Evolutionary conservation across 2,113 vertebrate genomes (phyloP).

Genomic region (Heliornis fulica): DNA sequence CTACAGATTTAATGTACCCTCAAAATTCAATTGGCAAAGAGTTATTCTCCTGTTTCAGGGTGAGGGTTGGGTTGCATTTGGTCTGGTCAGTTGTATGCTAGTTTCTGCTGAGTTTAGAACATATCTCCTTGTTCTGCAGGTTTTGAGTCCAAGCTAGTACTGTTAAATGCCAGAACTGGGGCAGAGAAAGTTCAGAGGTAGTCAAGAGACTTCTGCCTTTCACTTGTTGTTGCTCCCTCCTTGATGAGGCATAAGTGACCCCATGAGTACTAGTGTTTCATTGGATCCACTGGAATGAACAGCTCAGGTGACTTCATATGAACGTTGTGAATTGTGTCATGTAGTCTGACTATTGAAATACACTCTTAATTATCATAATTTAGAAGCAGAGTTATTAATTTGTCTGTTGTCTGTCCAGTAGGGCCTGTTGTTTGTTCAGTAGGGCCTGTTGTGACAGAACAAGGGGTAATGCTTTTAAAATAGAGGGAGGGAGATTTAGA

Average conservation of each 20-base stretch:
- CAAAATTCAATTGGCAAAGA: too few relatives aligned
- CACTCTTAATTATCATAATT: not conserved
- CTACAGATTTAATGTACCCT: too few relatives aligned
- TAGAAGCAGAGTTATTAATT: not conserved
- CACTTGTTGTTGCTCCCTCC: not conserved
- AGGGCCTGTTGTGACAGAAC: too few relatives aligned
- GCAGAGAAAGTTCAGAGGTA: not conserved
- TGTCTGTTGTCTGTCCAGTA: too few relatives aligned
- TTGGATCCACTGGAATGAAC: not conserved
- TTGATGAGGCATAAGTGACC: not conserved
- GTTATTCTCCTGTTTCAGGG: not conserved
- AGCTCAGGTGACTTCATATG: not conserved
- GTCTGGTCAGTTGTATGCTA: fast-evolving
- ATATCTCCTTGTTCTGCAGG: not conserved
- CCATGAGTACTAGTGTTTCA: fast-evolving
- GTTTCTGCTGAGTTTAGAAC: not conserved
- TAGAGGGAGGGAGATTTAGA: too few relatives aligned
- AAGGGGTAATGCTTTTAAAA: too few relatives aligned
- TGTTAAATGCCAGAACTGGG: not conserved
- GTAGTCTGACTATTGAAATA: not conserved
- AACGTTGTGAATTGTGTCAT: not conserved
- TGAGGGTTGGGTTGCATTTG: not conserved
- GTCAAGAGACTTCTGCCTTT: not conserved
- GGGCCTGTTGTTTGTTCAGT: too few relatives aligned
- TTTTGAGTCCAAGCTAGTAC: not conserved